phyloP scores from a whole-genome alignment of 2,113 vertebrate species.

The Malurus cyaneus region DNA sequence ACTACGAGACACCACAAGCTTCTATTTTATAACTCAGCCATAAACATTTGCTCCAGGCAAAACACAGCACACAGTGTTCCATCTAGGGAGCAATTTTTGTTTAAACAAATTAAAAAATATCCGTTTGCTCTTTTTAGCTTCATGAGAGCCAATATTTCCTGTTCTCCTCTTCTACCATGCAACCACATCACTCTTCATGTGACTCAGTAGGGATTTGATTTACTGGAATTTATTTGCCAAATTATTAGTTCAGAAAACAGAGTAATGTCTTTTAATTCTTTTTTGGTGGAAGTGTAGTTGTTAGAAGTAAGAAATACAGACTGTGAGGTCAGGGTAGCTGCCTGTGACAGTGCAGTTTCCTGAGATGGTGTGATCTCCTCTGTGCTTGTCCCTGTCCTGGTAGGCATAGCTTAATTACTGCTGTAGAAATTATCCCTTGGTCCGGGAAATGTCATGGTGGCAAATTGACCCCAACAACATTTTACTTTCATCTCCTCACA shows the following conservation, averaged over 20 bases:
- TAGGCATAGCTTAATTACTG: neutral
- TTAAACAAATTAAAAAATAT: constrained; percentile 60
- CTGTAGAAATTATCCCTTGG: neutral
- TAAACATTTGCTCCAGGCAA: constrained; percentile 60
- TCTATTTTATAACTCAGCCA: constrained; percentile 32
- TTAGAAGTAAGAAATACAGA: neutral
- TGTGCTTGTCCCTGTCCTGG: neutral
- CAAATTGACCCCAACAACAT: neutral
- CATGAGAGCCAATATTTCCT: neutral
- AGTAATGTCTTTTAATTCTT: neutral
- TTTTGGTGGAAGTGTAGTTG: neutral
- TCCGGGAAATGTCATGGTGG: neutral
- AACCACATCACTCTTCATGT: neutral
- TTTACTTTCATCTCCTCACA: neutral
- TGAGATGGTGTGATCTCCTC: neutral
- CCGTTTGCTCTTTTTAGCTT: constrained; percentile 14
- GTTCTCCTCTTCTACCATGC: neutral
- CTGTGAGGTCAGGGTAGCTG: neutral
- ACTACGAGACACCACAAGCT: constrained; percentile 5
- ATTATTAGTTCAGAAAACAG: constrained; percentile 24
- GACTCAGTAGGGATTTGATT: constrained; percentile 20
- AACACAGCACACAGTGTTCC: constrained; percentile 16
- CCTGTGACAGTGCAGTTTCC: neutral
- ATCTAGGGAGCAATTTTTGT: constrained; percentile 36
- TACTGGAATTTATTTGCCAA: constrained; percentile 40